Base-by-base conservation (phyloP, 2,888 invertebrate genomes). In the Lydus trimaculatus region DNA sequence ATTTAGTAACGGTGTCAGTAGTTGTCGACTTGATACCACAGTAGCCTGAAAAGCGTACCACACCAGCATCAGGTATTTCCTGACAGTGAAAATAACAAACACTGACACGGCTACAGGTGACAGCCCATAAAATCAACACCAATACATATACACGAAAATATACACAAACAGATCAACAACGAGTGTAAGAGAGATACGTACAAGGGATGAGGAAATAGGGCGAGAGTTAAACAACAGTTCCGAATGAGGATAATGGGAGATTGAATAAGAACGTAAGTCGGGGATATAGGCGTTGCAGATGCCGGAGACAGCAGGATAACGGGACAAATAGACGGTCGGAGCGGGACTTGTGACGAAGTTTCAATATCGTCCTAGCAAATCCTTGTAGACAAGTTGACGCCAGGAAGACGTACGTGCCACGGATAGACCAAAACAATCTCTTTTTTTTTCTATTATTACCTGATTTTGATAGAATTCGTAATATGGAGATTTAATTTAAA, bases 171-270 rank as follows among this genome's bases (percentile, higher is more conserved):
- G 6, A 48, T 17, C 43, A 17, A 48, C 17, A 48, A 20, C 5
- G 33, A 25, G 13, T 23, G 31, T 31, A 11, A 9, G n/a, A n/a
- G 17, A 61, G 61, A 56, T 56, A 66, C 13, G 59, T 36, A 25
- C 28, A 60, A 59, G 61, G 43, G 33, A 62, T 13, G 15, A 23
- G 33, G n/a, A 15, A 23, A 58, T 8, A 58, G 48, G 33, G 65
- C 56, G 31, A 65, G 33, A 58, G 63, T 58, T 64, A 56, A 31
- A 70, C 65, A 43, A 31, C 56, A 64, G 63, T 39, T 52, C 28
- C 78, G 80, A 81, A 81, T 75, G 74, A 72, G 80, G 81, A 81
- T 82, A 82, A 82, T 81, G 80, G 81, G 80, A 82, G 80, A 82
- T 81, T 81, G 81, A 81, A 82, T 82, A 82, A 82, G 81, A 79